Percentiles rank a stretch among this genome's conserved stretches.
Evolutionary conservation across 92 coral and sea anemone genomes (phyloP).

Genomic region (Muricea muricata): DNA sequence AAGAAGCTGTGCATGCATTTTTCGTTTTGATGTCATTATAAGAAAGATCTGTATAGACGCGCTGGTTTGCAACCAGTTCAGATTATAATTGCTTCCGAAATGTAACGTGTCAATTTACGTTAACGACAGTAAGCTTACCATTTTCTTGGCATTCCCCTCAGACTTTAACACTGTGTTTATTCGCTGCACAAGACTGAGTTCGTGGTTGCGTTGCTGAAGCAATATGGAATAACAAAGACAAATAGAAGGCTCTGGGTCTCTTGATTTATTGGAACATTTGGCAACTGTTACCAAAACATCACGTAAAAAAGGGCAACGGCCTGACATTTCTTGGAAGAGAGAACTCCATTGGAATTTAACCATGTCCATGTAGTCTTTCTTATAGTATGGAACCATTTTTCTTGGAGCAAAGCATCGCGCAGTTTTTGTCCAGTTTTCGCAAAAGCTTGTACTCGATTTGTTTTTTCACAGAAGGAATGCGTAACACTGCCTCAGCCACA

Average conservation of each 20-base stretch:
- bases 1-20: no score
- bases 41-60: no score
- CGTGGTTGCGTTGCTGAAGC: slow-evolving; percentile 54
- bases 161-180: slow-evolving; percentile 33
- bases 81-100: background rate
- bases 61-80: no score
- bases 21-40: no score
- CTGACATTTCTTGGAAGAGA: slow-evolving; percentile 36
- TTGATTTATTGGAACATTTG: background rate
- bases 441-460: slow-evolving; percentile 13
- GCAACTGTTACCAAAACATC: slow-evolving; percentile 44
- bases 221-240: slow-evolving; percentile 50
- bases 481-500: slow-evolving; percentile 34
- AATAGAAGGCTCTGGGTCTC: slow-evolving; percentile 23
- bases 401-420: slow-evolving; percentile 46
- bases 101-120: background rate
- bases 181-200: slow-evolving; percentile 56
- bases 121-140: background rate
- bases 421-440: slow-evolving; percentile 34
- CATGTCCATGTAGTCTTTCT: slow-evolving; percentile 41
- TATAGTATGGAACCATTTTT: slow-evolving; percentile 35
- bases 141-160: slow-evolving; percentile 6
- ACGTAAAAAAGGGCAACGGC: slow-evolving; percentile 38
- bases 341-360: slow-evolving; percentile 38
- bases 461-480: slow-evolving; percentile 32